Base-by-base conservation (phyloP, 2,888 invertebrate species). In the Euzophera pinguis region DNA sequence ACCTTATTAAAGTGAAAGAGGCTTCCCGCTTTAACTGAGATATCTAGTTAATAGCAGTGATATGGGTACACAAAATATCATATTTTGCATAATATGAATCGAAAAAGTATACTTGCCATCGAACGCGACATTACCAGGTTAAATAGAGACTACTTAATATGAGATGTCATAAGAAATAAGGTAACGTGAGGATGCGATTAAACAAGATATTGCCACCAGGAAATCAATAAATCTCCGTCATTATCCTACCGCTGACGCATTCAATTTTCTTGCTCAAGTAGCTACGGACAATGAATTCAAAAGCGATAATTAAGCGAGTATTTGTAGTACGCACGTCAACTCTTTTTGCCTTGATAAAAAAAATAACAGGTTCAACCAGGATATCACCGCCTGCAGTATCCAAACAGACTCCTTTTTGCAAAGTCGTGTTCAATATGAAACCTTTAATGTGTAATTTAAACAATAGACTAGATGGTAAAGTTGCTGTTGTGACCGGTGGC, bases 401-500 rank as follows among this genome's bases (percentile, higher is more conserved):
- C 32, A 9, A 22, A 16, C 7, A 13, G 35, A 38, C 34, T 41
- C 37, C 39, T 41, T 17, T 22, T 52, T 14, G 52, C 37, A 8
- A 39, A 47, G 59, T 55, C 52, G 54, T 55, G 38, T 53, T 45
- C 37, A 50, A 55, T 29, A 55, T n/a, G n/a, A n/a, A 35, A 56
- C 56, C 39, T 14, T 6, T 38, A 17, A 35, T 35, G 42, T 51
- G 89, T 62, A 72, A 80, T 6, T 75, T 78, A 14, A 58, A 67
- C 12, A 68, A 65, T 0, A 68, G 71, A 1, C 59, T 90, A 42
- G 68, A 78, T 32, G 87, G 81, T 0, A 88, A 88, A 71, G 76
- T 84, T 10, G 87, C 73, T 0, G 61, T 90, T 3, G 71, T 90
- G 1, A 90, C 88, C 0, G 89, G 89, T 5, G 89, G 82, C 1